phyloP scores from a whole-genome alignment of 1,140 invertebrate species.

The Drosophila neocordata region DNA sequence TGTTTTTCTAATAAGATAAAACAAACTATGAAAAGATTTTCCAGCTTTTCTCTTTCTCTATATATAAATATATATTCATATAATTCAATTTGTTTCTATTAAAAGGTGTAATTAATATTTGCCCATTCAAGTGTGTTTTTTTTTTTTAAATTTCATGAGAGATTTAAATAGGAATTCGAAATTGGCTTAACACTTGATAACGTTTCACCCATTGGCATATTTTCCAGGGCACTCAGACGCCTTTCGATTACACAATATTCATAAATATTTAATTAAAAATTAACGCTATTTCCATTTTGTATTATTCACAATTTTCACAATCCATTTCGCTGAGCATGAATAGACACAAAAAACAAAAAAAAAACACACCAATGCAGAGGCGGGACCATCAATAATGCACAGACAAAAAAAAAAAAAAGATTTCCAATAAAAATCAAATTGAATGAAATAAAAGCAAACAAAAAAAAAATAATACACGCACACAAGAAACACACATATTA shows the following conservation, averaged over 20 bases:
- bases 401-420: conserved; percentile 1
- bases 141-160: too few relatives aligned
- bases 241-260: conserved; percentile 16
- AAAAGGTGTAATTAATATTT: too few relatives aligned
- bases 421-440: conserved; percentile 40
- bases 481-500: not conserved
- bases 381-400: conserved; percentile 32
- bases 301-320: conserved; percentile 47
- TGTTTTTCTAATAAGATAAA: too few relatives aligned
- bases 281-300: conserved; percentile 31
- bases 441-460: conserved; percentile 43
- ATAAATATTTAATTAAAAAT: conserved; percentile 53
- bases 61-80: too few relatives aligned
- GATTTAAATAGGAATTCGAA: not conserved
- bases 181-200: conserved; percentile 6
- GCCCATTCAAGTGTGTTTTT: too few relatives aligned
- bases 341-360: not conserved
- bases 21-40: too few relatives aligned
- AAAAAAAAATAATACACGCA: not conserved
- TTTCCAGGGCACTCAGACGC: not conserved
- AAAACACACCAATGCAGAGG: not conserved
- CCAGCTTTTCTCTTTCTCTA: too few relatives aligned
- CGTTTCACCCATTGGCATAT: conserved; percentile 5
- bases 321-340: conserved; percentile 42
- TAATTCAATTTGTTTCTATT: too few relatives aligned